phyloP scores from a whole-genome alignment of 1,140 invertebrate genomes.

The Pentalonia nigronervosa region DNA sequence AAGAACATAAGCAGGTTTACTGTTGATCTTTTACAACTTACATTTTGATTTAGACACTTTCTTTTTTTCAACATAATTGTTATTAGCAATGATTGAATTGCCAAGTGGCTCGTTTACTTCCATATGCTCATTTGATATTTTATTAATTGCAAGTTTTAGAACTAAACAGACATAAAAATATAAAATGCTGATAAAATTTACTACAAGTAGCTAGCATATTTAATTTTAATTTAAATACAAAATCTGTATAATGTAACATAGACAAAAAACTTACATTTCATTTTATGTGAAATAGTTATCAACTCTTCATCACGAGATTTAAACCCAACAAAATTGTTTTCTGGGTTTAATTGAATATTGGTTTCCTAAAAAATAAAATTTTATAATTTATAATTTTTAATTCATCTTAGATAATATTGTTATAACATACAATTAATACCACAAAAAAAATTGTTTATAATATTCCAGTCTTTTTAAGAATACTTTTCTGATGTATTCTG shows the following conservation, averaged over 20 bases:
- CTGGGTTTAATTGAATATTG: neutral
- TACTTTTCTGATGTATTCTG: no score
- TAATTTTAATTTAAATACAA: neutral
- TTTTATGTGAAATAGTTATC: neutral
- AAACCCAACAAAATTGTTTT: neutral
- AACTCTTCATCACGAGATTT: neutral
- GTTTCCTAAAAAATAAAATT: conserved; percentile 30
- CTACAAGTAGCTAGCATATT: neutral
- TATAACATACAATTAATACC: neutral
- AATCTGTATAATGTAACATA: neutral
- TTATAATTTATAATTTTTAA: no score
- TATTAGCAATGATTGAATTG: neutral
- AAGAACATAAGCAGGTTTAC: neutral
- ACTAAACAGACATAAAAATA: neutral
- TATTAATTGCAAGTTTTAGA: neutral
- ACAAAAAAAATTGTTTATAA: neutral
- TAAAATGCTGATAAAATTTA: neutral
- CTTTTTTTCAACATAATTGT: conserved; percentile 17
- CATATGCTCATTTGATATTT: neutral
- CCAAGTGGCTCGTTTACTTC: no score
- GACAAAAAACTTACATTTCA: neutral
- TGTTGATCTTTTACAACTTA: neutral
- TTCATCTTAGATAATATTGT: no score
- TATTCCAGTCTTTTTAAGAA: no score
- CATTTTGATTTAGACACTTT: conserved; percentile 10